phyloP scores from a whole-genome alignment of 2,113 vertebrate genomes.

The Camelus dromedarius region DNA sequence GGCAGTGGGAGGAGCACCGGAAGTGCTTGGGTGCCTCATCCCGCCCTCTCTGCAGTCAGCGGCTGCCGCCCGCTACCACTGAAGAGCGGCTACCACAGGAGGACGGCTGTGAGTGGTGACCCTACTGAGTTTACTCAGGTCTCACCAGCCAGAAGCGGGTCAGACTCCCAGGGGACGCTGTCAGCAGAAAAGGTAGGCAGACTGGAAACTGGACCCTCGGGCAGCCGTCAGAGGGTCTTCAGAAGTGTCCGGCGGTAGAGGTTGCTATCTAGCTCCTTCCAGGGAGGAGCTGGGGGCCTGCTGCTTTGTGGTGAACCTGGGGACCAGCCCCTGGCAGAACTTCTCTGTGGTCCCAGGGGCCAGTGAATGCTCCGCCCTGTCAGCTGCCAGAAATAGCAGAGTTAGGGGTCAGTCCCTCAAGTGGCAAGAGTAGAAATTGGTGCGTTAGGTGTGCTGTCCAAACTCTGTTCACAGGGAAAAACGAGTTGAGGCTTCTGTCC shows the following conservation, averaged over 20 bases:
- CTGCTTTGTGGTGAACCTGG: too few relatives aligned
- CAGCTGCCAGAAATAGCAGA: not conserved
- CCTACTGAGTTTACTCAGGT: not conserved
- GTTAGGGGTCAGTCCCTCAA: not conserved
- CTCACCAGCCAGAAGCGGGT: not conserved
- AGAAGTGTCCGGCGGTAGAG: accelerated
- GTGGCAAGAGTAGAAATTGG: not conserved
- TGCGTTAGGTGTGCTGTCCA: not conserved
- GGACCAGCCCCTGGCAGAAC: not conserved
- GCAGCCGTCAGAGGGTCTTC: not conserved
- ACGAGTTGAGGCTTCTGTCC: not conserved
- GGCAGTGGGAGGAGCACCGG: too few relatives aligned
- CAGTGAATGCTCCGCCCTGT: too few relatives aligned
- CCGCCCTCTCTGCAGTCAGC: not conserved
- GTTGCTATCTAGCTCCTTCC: not conserved
- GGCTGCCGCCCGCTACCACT: accelerated
- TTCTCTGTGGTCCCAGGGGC: not conserved
- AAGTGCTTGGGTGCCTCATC: accelerated
- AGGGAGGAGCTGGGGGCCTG: not conserved
- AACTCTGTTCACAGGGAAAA: not conserved
- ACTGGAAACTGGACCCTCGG: not conserved
- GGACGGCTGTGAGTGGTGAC: not conserved
- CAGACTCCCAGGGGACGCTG: not conserved
- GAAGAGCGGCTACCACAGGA: too few relatives aligned
- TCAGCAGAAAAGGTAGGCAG: not conserved